phyloP scores from a whole-genome alignment of 2,113 vertebrate species.

The Ctenodactylus gundi region DNA sequence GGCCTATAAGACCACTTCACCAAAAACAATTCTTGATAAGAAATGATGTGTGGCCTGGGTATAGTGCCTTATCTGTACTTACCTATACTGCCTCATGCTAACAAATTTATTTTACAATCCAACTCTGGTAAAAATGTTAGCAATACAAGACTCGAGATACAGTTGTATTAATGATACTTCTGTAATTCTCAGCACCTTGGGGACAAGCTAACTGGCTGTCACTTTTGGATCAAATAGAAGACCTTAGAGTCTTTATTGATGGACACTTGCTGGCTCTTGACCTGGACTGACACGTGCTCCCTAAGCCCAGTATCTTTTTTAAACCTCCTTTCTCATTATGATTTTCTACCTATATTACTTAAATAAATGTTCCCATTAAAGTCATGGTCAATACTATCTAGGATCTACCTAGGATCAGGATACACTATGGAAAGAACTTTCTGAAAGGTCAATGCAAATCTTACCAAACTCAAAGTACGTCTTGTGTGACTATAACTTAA shows the following conservation, averaged over 20 bases:
- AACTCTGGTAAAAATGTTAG: neutral
- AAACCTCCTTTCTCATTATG: neutral
- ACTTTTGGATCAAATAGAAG: neutral
- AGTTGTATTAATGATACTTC: neutral
- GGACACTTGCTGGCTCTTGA: neutral
- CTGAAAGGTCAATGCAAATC: neutral
- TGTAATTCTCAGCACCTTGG: neutral
- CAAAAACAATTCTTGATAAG: neutral
- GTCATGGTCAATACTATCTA: neutral
- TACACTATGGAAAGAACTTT: neutral
- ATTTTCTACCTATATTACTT: neutral
- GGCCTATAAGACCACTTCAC: neutral
- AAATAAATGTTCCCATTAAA: neutral
- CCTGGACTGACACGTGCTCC: neutral
- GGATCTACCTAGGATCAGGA: neutral
- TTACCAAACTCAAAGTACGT: neutral
- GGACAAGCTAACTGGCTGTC: neutral
- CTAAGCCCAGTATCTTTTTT: neutral
- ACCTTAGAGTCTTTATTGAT: neutral
- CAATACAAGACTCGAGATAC: neutral
- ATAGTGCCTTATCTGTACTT: neutral
- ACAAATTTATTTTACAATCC: neutral
- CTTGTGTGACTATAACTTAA: neutral
- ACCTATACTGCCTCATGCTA: neutral
- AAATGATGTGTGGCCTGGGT: neutral